Evolutionary conservation across 2,888 invertebrate genomes (phyloP), one percentile per base, ranked within the genome.

Genomic region (Hecatera dysodea): DNA sequence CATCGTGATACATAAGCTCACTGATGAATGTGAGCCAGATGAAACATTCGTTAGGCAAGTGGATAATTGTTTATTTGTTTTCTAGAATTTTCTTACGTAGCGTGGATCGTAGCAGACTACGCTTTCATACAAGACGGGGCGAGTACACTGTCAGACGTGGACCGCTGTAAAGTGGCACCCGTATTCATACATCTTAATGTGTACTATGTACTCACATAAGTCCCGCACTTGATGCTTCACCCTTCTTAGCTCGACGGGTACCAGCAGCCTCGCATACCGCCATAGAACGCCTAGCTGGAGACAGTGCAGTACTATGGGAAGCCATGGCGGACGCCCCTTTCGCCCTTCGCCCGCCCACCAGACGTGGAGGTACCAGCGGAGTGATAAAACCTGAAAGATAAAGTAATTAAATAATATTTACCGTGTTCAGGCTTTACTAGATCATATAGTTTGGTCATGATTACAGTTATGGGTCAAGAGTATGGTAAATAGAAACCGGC

Each of bases 151-250:
- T 11, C 36, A 5, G 12, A 2, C 36, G 15, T 39, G 5, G 39
- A 12, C 0, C 39, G 39, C 15, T 12, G 39, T 15, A 15, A 12
- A 0, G 15, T 39, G 39, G 39, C 39, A 39, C 39, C 39, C 12
- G 36, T 36, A 39, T 39, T 39, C 15, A 5, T 12, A 15, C 15
- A 5, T 39, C 39, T 0, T 12, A 8, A 15, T 2, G 33, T 1
- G 15, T 44, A 2, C 1, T 24, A 7, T 27, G 19, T 67, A 95
- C 96, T 94, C 74, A 96, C 97, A 97, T 52, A 97, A 91, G 90
- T 97, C 97, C 52, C 97, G 92, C 50, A 97, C 98, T 96, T 98
- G 98, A 87, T 98, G 97, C 89, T 98, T 98, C 22, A 98, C 98
- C 79, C 97, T 97, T 67, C 97, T 93, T 81, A 98, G 93, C 88